Evolutionary conservation across 2,797 vertebrate genomes (phyloP).

Genomic region (Spatula clypeata): DNA sequence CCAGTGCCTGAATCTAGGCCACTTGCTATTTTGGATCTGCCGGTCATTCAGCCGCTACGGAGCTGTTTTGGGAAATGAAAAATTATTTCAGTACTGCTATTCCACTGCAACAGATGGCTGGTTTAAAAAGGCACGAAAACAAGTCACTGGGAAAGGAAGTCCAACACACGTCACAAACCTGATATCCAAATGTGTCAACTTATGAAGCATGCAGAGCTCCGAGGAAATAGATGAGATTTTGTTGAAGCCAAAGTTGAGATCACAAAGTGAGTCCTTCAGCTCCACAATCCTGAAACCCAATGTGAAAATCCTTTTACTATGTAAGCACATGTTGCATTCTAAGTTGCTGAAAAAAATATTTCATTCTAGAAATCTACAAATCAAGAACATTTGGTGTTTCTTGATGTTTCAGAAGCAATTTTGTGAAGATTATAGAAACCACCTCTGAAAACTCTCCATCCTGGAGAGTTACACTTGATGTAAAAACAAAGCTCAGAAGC

Average conservation of each 20-base stretch:
- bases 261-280: slow-evolving; percentile 87
- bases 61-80: not conserved
- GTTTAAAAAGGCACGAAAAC: not conserved
- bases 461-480: fast-evolving
- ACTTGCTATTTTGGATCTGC: not conserved
- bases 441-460: not conserved
- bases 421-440: not conserved
- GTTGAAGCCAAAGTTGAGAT: slow-evolving; percentile 94
- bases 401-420: not conserved
- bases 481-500: not conserved
- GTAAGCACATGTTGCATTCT: not conserved
- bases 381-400: fast-evolving
- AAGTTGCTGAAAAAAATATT: not conserved
- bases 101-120: slow-evolving; percentile 18
- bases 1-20: not conserved
- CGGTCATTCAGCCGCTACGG: fast-evolving
- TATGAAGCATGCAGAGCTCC: slow-evolving; percentile 88
- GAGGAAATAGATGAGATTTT: slow-evolving; percentile 86
- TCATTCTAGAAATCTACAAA: not conserved
- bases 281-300: slow-evolving; percentile 88
- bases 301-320: fast-evolving
- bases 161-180: slow-evolving; percentile 84
- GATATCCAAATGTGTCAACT: slow-evolving; percentile 91
- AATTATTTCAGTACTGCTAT: not conserved
- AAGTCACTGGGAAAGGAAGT: not conserved